Percentiles rank a stretch among this genome's conserved stretches.
Evolutionary conservation across 2,797 vertebrate species (phyloP).

Genomic region (Lutjanus campechanus): DNA sequence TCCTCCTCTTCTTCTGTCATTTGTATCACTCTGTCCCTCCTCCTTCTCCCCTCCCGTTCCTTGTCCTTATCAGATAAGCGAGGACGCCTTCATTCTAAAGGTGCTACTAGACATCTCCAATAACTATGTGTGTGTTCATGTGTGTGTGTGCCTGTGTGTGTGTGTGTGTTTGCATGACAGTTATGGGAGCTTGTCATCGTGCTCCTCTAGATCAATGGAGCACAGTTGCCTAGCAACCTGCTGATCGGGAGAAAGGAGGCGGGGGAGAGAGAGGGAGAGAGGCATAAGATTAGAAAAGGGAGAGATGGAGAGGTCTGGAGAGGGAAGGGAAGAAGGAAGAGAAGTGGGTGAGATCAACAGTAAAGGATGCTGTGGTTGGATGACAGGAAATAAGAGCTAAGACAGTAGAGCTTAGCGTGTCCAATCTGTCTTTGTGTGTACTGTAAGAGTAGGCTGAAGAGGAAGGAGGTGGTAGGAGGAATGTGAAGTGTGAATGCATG

Average conservation of each 20-base stretch:
- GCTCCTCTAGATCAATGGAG: conserved; percentile 87
- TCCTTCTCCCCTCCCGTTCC: conserved; percentile 62
- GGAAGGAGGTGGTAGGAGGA: conserved; percentile 49
- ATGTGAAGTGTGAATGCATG: conserved; percentile 45
- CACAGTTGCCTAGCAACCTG: conserved; percentile 89
- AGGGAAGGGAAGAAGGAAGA: conserved; percentile 59
- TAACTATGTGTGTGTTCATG: conserved; percentile 60
- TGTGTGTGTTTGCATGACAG: conserved; percentile 79
- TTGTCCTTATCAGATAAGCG: conserved; percentile 76
- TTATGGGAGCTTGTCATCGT: conserved; percentile 87
- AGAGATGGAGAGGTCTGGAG: conserved; percentile 69
- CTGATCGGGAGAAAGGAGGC: conserved; percentile 80
- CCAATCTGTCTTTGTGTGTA: conserved; percentile 66
- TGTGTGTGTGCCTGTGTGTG: conserved; percentile 14
- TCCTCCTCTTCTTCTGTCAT: conserved; percentile 61
- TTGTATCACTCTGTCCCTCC: conserved; percentile 68
- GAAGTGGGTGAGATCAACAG: conserved; percentile 80
- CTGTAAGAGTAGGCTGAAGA: conserved; percentile 57
- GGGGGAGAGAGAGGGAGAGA: conserved; percentile 51
- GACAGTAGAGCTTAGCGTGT: conserved; percentile 65
- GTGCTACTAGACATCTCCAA: conserved; percentile 70
- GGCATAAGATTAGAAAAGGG: conserved; percentile 72
- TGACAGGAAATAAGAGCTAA: conserved; percentile 65
- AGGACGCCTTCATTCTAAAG: conserved; percentile 71
- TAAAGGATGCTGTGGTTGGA: conserved; percentile 73